Conservation (phyloP, 2,113 vertebrate species). For the Phoenicopterus ruber region DNA sequence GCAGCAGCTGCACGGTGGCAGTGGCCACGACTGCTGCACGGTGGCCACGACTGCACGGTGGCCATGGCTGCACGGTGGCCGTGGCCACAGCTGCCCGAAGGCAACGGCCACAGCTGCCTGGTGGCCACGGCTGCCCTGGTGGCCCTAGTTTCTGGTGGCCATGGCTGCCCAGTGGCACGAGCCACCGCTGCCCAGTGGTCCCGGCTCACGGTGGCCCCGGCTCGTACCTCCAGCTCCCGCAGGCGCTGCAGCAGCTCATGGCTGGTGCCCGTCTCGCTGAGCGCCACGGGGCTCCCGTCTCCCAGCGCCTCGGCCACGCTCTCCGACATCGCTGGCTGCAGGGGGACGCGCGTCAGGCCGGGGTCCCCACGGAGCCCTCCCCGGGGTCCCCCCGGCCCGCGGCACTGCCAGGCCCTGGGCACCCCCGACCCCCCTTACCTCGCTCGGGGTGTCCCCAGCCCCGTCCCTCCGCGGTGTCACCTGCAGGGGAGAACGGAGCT, state of each 20-base stretch:
- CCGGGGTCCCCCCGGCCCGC: fast-evolving
- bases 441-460: background rate
- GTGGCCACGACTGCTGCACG: background rate
- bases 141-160: background rate
- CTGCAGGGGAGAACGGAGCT: background rate
- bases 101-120: background rate
- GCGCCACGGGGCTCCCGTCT: constrained; percentile 34
- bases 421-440: background rate
- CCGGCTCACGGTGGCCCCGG: fast-evolving
- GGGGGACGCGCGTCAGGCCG: background rate
- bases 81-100: background rate
- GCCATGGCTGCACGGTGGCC: background rate
- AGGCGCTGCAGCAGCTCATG: constrained; percentile 80
- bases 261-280: constrained; percentile 59
- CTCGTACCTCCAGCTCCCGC: constrained; percentile 78
- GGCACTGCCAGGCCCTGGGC: background rate
- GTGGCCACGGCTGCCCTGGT: background rate
- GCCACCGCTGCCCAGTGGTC: too few species aligned
- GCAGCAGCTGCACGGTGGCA: too few species aligned
- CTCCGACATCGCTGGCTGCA: constrained; percentile 67
- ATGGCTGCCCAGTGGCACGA: background rate
- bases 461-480: background rate
- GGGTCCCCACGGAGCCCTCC: background rate
- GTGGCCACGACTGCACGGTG: background rate
- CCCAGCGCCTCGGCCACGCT: constrained; percentile 46